Evolutionary conservation across 2,888 invertebrate genomes (phyloP).

Genomic region (Operophtera brumata): DNA sequence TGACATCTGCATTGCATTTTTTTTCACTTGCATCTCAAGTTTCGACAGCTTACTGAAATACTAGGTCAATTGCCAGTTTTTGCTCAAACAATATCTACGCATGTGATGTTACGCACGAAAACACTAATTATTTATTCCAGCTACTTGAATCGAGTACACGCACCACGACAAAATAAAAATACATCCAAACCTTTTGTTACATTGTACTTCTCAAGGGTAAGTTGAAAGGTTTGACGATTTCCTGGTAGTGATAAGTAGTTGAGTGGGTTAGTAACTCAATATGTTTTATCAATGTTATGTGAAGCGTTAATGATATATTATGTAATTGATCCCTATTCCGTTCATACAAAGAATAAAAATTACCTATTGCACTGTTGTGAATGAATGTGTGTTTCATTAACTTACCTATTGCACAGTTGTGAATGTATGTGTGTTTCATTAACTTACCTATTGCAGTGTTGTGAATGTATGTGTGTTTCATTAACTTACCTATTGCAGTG

Average conservation of each 20-base stretch:
- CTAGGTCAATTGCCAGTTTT: not conserved
- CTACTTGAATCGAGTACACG: conserved; percentile 3
- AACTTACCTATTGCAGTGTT: too few relatives aligned
- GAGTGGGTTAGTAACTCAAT: conserved; percentile 1
- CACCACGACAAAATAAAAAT: conserved; percentile 13
- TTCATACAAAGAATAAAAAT: too few relatives aligned
- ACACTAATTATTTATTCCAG: not conserved
- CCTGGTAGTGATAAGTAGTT: conserved; percentile 10
- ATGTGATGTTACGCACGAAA: not conserved
- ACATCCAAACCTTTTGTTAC: conserved; percentile 14
- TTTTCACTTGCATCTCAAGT: not conserved
- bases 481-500: too few relatives aligned
- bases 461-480: too few relatives aligned
- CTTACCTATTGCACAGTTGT: too few relatives aligned
- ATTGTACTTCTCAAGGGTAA: conserved; percentile 13
- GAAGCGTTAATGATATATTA: not conserved
- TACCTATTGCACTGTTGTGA: too few relatives aligned
- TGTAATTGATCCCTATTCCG: not conserved
- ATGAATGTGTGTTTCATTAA: too few relatives aligned
- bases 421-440: too few relatives aligned
- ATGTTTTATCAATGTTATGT: conserved; percentile 3
- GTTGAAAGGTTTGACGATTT: conserved; percentile 19
- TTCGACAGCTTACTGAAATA: not conserved
- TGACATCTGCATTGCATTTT: not conserved
- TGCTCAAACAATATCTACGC: not conserved